phyloP scores from a whole-genome alignment of 2,888 invertebrate species.

The Oeneis ivallda region DNA sequence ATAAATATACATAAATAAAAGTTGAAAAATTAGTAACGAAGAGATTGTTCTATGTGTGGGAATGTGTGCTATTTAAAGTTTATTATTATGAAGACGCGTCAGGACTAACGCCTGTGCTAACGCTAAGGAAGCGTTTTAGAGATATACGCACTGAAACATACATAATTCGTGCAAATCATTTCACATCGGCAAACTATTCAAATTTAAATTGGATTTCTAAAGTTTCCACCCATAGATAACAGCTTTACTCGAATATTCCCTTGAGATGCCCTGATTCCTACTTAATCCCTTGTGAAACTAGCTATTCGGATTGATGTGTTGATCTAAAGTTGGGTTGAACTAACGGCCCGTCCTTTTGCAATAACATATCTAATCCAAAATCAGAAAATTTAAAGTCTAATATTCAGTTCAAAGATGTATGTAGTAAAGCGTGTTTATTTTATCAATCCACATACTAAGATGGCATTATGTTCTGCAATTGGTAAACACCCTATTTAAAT shows the following conservation, averaged over 20 bases:
- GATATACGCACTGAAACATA: too few species aligned
- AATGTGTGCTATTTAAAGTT: neutral
- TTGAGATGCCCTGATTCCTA: conserved; percentile 16
- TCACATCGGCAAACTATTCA: conserved; percentile 6
- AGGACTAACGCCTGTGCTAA: too few species aligned
- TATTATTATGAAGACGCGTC: neutral
- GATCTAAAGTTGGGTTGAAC: neutral
- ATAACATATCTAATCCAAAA: too few species aligned
- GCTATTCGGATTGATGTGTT: conserved; percentile 20
- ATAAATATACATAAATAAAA: too few species aligned
- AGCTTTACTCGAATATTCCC: conserved; percentile 15
- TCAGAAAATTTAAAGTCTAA: too few species aligned
- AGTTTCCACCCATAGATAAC: neutral
- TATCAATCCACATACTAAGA: too few species aligned
- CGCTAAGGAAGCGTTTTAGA: too few species aligned
- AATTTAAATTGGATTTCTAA: conserved; percentile 26
- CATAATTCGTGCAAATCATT: neutral
- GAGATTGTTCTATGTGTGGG: neutral
- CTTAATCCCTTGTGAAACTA: conserved; percentile 15
- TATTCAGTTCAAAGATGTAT: too few species aligned
- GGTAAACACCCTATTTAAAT: too few species aligned
- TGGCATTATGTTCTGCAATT: too few species aligned
- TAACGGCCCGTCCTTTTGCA: too few species aligned
- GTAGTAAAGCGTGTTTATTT: too few species aligned
- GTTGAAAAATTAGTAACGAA: neutral